Evolutionary conservation across 2,888 invertebrate species (phyloP), one percentile per base, ranked within the genome.

Genomic region (Drosophila setosimentum): DNA sequence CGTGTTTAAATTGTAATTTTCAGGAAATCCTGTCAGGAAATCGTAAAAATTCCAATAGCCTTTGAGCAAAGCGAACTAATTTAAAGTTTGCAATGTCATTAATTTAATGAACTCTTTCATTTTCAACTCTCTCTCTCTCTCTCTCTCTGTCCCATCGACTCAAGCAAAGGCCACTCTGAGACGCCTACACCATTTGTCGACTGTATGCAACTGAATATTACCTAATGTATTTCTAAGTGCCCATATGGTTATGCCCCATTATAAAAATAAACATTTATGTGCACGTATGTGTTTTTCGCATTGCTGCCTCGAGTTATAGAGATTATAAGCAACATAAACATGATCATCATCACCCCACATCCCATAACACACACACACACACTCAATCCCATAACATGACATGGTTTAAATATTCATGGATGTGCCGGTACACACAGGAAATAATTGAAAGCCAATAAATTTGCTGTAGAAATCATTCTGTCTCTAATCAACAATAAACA

Each of bases 391-490:
- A 78, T 72, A 68, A 55, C 57, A 73, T 81, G 71, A 72, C 69
- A 72, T 82, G 83, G 76, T 78, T 81, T 74, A 54, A 69, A 83
- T 77, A 62, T 82, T 82, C 53, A 64, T 69, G 61, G 37, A 64
- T 71, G 29, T 45, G 32, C 50, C 29, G 16, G 1, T 33, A 18
- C 54, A 54, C 54, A 35, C 18, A 11, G 33, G 30, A 35, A 35
- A 45, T 45, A 21, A 27, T 4, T 24, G 4, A 16, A 13, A 4
- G 3, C 3, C 7, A 5, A 2, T n/a, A 40, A 42, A 42, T n/a
- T 11, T 11, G 42, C n/a, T 6, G n/a, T 37, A 8, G 8, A 37
- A 3, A 8, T 8, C 0, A 37, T 18, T 37, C 18, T 21, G 6
- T 6, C n/a, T 5, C 1, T n/a, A 6, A 21, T 21, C 21, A 24